Base-by-base conservation (phyloP, 2,797 vertebrate species). In the Cryptoprocta ferox region DNA sequence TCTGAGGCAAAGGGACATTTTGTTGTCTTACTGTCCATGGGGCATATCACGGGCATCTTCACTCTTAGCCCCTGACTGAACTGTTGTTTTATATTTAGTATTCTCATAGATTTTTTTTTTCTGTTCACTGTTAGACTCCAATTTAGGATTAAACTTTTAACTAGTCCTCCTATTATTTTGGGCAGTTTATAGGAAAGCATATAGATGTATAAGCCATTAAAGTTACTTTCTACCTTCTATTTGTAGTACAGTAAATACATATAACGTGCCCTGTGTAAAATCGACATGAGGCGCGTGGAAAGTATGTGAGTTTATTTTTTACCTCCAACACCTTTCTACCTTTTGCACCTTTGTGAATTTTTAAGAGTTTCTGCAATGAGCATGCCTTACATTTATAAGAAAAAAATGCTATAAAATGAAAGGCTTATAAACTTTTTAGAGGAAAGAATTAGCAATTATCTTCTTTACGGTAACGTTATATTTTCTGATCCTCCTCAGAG, bases 401-500 rank as follows among this genome's bases (percentile, higher is more conserved):
- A 42, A 37, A 81, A 94, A 70, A 35, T 2, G 6, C 19, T 94
- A 4, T 78, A 73, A 73, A 87, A 85, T 70, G 28, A 61, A 88
- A 85, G 19, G 15, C 37, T 78, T 71, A 75, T 48, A 83, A 79
- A 59, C 1, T 1, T 79, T 70, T 95, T 85, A 75, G 66, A 56
- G 48, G 37, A 95, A 78, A 96, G 18, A 86, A 85, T 97, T 94
- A 88, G 48, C 73, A 85, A 88, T 89, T 97, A 42, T 32, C 1
- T 65, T 78, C 39, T 79, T 98, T 97, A 61, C 16, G 63, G 56
- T 71, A 90, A 11, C 48, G 9, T 94, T 96, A 30, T 90, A 94
- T 94, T 95, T 97, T 94, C 70, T 73, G 56, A 90, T 94, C 37
- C 81, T 89, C 39, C 19, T 95, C 32, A 1, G 81, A 73, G 68